Conservation (phyloP, 2,113 vertebrate genomes). For the Centropristis striata region DNA sequence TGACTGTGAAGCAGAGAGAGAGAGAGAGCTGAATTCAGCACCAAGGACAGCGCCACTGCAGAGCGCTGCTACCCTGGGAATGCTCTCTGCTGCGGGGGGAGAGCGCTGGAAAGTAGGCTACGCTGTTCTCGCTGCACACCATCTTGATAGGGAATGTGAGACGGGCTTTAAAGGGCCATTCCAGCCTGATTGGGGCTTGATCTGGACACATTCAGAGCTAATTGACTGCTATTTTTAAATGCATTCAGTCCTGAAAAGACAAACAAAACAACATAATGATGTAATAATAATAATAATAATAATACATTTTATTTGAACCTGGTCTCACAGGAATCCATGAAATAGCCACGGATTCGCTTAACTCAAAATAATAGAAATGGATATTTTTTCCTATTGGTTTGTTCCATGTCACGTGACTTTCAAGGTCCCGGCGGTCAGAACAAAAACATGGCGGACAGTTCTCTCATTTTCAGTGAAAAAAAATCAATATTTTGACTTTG, state of each 20-base stretch:
- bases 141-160: slow-evolving; percentile 36
- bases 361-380: too few relatives aligned
- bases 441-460: too few relatives aligned
- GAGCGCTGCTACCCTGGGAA: slow-evolving; percentile 65
- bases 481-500: too few relatives aligned
- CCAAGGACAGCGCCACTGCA: slow-evolving; percentile 80
- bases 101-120: slow-evolving; percentile 68
- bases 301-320: too few relatives aligned
- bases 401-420: too few relatives aligned
- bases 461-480: too few relatives aligned
- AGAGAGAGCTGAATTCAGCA: slow-evolving; percentile 70
- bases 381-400: too few relatives aligned
- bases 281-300: too few relatives aligned
- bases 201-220: neutral
- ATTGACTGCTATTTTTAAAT: too few relatives aligned
- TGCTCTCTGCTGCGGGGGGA: slow-evolving; percentile 39
- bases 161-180: slow-evolving; percentile 17
- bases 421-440: too few relatives aligned
- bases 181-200: neutral
- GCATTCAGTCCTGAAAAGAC: neutral
- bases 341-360: too few relatives aligned
- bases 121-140: slow-evolving; percentile 54
- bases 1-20: slow-evolving; percentile 43
- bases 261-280: neutral
- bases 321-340: too few relatives aligned